A percentile compares a stretch with the other conserved stretches of the same genome.
These are phyloP conservation scores for Sesamia nonagrioides DNA, from an alignment of 1,140 invertebrate genomes.

Conservation along the genomic window DNA sequence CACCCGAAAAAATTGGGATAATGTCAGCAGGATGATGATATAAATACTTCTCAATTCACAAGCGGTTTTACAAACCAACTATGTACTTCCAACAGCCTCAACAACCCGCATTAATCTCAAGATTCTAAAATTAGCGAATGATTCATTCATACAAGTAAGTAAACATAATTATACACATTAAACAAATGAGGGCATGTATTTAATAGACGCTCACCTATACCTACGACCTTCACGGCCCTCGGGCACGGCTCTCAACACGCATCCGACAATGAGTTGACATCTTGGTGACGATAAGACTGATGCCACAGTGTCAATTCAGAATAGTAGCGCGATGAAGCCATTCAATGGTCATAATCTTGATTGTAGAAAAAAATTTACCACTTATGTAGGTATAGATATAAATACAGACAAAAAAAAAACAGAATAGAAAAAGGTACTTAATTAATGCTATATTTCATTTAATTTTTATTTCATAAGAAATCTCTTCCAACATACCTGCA, in stretches of 20 bases:
- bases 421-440: no score
- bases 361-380: no score
- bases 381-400: no score
- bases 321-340: no score
- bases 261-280: constrained; percentile 41
- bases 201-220: constrained; percentile 6
- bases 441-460: no score
- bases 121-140: constrained; percentile 12
- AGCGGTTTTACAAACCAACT: not conserved
- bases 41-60: not conserved
- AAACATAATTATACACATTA: constrained; percentile 1
- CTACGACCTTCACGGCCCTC: constrained; percentile 26
- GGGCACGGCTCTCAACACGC: constrained; percentile 27
- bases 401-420: no score
- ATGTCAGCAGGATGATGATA: no score
- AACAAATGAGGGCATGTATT: constrained; percentile 29
- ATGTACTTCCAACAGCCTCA: not conserved
- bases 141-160: not conserved
- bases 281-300: constrained; percentile 7
- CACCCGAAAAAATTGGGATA: no score
- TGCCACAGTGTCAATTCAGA: not conserved
- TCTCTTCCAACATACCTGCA: no score
- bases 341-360: no score
- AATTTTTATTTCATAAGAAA: no score
- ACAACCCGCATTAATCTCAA: not conserved